Conservation (phyloP, 2,888 invertebrate genomes). For the Meganola albula region DNA sequence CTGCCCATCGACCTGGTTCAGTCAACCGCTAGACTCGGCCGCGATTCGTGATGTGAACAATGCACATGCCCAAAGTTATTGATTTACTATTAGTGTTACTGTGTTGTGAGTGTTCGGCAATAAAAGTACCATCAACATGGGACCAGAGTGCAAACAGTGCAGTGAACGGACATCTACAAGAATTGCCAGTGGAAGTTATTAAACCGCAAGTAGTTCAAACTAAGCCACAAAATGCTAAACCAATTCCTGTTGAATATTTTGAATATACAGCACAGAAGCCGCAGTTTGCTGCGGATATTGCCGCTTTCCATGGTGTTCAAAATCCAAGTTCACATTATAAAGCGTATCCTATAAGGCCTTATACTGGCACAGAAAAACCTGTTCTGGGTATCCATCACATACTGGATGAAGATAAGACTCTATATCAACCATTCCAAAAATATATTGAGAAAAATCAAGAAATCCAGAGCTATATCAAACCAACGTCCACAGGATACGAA, state of each 20-base stretch:
- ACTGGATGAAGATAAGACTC: conserved; percentile 35
- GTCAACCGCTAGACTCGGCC: conserved; percentile 54
- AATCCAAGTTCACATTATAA: conserved; percentile 55
- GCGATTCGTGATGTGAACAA: conserved; percentile 68
- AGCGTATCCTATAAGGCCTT: conserved; percentile 51
- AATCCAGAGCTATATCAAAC: conserved; percentile 30
- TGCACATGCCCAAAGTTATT: conserved; percentile 48
- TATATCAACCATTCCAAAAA: conserved; percentile 46
- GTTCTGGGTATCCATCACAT: conserved; percentile 54
- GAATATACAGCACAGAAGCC: conserved; percentile 63
- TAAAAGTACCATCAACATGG: conserved; percentile 61
- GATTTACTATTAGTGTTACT: conserved; percentile 44
- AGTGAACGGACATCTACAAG: conserved; percentile 36
- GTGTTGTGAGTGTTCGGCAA: conserved; percentile 53
- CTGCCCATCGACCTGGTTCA: conserved; percentile 56
- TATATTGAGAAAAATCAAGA: conserved; percentile 40
- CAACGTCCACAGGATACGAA: conserved; percentile 52
- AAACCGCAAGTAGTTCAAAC: conserved; percentile 24
- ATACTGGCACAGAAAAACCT: conserved; percentile 44
- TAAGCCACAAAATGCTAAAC: conserved; percentile 12
- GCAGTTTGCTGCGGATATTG: conserved; percentile 57
- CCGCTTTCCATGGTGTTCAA: conserved; percentile 57
- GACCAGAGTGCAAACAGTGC: conserved; percentile 47
- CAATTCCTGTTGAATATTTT: conserved; percentile 55
- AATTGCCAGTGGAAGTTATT: conserved; percentile 27